phyloP scores from a whole-genome alignment of 1,140 invertebrate genomes.

The Trichoplusia ni region DNA sequence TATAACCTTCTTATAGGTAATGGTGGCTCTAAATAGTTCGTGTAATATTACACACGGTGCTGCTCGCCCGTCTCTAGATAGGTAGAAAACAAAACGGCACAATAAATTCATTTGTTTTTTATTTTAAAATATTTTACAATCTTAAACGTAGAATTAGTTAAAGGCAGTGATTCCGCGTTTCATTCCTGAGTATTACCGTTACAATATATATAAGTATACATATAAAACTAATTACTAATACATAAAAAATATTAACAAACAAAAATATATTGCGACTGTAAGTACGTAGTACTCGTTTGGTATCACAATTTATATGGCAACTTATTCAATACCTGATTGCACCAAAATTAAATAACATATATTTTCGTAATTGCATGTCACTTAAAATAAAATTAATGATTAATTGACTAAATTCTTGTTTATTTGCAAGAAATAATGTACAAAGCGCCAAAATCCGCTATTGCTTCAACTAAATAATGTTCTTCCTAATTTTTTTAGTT shows the following conservation, averaged over 20 bases:
- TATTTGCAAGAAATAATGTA: neutral
- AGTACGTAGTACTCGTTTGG: slow-evolving; percentile 61
- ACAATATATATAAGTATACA: slow-evolving; percentile 37
- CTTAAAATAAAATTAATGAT: neutral
- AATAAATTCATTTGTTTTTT: slow-evolving; percentile 47
- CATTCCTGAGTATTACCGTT: slow-evolving; percentile 70
- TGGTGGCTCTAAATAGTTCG: no score
- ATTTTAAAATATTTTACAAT: slow-evolving; percentile 68
- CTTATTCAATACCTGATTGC: slow-evolving; percentile 40
- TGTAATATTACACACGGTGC: no score
- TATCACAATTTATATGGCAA: slow-evolving; percentile 78
- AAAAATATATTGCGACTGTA: slow-evolving; percentile 46
- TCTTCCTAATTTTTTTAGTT: no score
- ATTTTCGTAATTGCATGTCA: neutral
- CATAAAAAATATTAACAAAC: slow-evolving; percentile 32
- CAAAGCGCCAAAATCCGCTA: no score
- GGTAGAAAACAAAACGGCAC: slow-evolving; percentile 30
- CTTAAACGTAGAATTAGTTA: slow-evolving; percentile 67
- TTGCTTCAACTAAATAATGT: no score
- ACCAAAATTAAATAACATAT: slow-evolving; percentile 9
- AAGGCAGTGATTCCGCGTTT: slow-evolving; percentile 66
- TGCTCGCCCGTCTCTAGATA: no score
- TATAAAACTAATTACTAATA: slow-evolving; percentile 31
- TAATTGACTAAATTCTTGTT: neutral
- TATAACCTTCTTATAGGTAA: no score